Evolutionary conservation across 2,797 vertebrate genomes (phyloP).

Genomic region (Eulemur coronatus): DNA sequence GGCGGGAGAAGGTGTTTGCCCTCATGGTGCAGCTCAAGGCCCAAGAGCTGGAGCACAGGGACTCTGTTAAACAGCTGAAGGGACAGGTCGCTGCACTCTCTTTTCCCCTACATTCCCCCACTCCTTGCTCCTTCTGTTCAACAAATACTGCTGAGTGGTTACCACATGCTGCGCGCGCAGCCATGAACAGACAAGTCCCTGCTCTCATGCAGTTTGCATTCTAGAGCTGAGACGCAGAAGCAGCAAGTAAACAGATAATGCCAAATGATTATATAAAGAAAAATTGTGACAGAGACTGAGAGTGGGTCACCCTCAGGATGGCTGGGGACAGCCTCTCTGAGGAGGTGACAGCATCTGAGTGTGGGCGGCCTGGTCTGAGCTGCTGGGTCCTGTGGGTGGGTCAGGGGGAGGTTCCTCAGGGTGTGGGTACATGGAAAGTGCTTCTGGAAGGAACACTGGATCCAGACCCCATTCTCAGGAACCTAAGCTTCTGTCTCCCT

Average conservation of each 20-base stretch:
- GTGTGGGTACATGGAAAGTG: background rate
- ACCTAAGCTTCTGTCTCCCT: background rate
- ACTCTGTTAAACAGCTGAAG: constrained; percentile 26
- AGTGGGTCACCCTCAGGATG: background rate
- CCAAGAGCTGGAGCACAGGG: constrained; percentile 87
- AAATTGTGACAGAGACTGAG: background rate
- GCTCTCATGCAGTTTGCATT: background rate
- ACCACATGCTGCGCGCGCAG: background rate
- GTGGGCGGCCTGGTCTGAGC: background rate
- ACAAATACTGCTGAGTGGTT: background rate
- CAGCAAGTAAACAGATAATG: background rate
- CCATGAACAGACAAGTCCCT: background rate
- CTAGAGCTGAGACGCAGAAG: background rate
- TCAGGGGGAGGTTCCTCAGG: background rate
- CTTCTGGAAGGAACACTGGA: background rate
- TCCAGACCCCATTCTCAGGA: background rate
- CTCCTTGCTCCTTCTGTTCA: background rate
- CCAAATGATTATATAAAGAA: background rate
- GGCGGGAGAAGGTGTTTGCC: constrained; percentile 93
- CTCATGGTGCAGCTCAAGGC: constrained; percentile 91
- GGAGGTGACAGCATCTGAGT: background rate
- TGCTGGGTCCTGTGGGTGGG: background rate
- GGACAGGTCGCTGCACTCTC: constrained; percentile 81
- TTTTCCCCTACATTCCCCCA: background rate
- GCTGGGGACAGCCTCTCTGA: background rate